Evolutionary conservation across 2,888 invertebrate species (phyloP).

Genomic region (Latrodectus elegans): DNA sequence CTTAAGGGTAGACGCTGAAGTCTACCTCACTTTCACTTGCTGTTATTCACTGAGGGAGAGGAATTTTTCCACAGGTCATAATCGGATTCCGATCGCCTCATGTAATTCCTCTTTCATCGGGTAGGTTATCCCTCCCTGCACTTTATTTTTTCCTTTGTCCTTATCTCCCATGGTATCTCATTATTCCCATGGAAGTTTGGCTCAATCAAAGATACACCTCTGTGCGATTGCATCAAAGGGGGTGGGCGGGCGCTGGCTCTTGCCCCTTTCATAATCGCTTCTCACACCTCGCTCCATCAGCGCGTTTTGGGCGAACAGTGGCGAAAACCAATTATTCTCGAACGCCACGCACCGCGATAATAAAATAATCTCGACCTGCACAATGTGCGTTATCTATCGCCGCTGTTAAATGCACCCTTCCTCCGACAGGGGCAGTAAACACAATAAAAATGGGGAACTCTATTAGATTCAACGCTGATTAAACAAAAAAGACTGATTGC

Average conservation of each 20-base stretch:
- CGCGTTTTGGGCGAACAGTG: conserved; percentile 7
- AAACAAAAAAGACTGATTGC: conserved; percentile 11
- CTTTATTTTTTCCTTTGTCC: background rate
- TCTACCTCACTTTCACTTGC: background rate
- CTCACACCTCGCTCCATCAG: conserved; percentile 10
- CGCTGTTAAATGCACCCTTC: conserved; percentile 16
- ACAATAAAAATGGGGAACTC: background rate
- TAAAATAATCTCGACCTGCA: conserved; percentile 42
- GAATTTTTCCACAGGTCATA: conserved; percentile 33
- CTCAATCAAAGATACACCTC: conserved; percentile 33
- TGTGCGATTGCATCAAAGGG: conserved; percentile 30
- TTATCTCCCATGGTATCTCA: conserved; percentile 13
- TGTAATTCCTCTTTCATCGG: conserved; percentile 26
- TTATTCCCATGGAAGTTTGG: conserved; percentile 18
- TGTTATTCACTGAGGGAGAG: conserved; percentile 5
- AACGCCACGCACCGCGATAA: conserved; percentile 27
- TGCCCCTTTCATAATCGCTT: conserved; percentile 34
- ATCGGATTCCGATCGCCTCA: conserved; percentile 31
- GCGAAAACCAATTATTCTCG: conserved; percentile 49
- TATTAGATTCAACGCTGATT: conserved; percentile 30
- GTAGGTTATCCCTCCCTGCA: background rate
- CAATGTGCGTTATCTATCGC: conserved; percentile 23
- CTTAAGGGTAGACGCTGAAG: too few species aligned
- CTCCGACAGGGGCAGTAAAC: background rate
- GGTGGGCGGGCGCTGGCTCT: background rate